A percentile compares a stretch with the other conserved stretches of the same genome.
phyloP scores from a whole-genome alignment of 2,888 invertebrate genomes.

The Colletes collaris region DNA sequence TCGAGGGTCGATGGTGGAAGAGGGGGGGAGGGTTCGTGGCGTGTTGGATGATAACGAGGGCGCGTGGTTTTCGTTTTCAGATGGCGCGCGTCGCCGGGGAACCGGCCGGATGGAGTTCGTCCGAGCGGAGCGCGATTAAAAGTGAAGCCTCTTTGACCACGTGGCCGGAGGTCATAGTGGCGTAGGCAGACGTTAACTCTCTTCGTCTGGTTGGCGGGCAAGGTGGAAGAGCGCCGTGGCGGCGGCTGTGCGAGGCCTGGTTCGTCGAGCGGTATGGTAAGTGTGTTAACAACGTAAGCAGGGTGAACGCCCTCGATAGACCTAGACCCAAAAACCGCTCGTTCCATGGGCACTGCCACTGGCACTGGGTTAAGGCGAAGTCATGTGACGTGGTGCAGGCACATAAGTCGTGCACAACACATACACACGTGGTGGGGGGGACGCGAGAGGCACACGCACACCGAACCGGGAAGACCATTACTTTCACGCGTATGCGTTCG shows the following conservation, averaged over 20 bases:
- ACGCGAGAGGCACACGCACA: conserved; percentile 4
- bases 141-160: conserved; percentile 68
- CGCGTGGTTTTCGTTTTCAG: conserved; percentile 1
- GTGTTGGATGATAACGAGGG: background rate
- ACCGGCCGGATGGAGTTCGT: conserved; percentile 7
- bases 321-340: conserved; percentile 82
- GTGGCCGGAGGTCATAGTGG: conserved; percentile 65
- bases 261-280: conserved; percentile 70
- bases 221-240: conserved; percentile 43
- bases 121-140: conserved; percentile 61
- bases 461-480: conserved; percentile 30
- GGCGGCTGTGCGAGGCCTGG: conserved; percentile 34
- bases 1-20: no score
- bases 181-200: conserved; percentile 64
- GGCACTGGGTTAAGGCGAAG: conserved; percentile 81
- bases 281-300: conserved; percentile 77
- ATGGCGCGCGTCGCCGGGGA: background rate
- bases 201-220: conserved; percentile 47
- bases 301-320: conserved; percentile 81
- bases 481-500: conserved; percentile 60
- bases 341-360: conserved; percentile 73
- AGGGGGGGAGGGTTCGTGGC: no score
- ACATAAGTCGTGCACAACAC: conserved; percentile 57
- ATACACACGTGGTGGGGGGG: conserved; percentile 32
- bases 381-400: conserved; percentile 73